Evolutionary conservation across 2,888 invertebrate species (phyloP).

Genomic region (Teleiodes luculella): DNA sequence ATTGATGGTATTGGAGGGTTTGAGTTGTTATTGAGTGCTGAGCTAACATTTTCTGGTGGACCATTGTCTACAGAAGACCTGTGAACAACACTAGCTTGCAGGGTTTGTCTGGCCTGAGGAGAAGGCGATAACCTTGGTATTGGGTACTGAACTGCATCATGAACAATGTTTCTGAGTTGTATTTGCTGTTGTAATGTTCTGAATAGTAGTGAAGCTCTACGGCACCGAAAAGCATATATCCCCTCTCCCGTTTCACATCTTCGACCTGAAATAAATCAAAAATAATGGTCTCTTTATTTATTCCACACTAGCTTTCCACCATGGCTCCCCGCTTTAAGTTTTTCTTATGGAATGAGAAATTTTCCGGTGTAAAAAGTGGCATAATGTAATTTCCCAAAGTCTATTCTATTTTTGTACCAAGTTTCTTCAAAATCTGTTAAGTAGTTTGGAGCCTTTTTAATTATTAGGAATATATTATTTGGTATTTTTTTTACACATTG

Average conservation of each 20-base stretch:
- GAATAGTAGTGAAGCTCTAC: conserved; percentile 91
- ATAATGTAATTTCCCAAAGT: no score
- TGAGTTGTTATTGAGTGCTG: conserved; percentile 44
- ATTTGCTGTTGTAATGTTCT: conserved; percentile 91
- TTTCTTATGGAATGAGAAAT: no score
- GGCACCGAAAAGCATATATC: conserved; percentile 95
- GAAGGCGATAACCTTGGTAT: conserved; percentile 59
- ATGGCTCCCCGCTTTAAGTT: no score
- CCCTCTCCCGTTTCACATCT: conserved; percentile 95
- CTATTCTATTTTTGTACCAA: no score
- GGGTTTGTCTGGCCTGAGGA: conserved; percentile 59
- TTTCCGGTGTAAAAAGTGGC: no score
- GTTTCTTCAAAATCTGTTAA: no score
- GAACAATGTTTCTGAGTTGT: conserved; percentile 79
- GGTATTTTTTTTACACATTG: no score
- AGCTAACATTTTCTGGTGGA: conserved; percentile 43
- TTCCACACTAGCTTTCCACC: no score
- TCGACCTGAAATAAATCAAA: conserved; percentile 67
- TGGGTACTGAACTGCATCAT: conserved; percentile 59
- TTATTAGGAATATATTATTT: no score
- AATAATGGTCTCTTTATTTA: no score
- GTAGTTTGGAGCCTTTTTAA: no score
- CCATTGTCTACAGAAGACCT: conserved; percentile 68
- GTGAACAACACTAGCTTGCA: conserved; percentile 66
- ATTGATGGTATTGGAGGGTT: conserved; percentile 37